Evolutionary conservation across 2,888 invertebrate genomes (phyloP).

Genomic region (Ferrisia virgata): DNA sequence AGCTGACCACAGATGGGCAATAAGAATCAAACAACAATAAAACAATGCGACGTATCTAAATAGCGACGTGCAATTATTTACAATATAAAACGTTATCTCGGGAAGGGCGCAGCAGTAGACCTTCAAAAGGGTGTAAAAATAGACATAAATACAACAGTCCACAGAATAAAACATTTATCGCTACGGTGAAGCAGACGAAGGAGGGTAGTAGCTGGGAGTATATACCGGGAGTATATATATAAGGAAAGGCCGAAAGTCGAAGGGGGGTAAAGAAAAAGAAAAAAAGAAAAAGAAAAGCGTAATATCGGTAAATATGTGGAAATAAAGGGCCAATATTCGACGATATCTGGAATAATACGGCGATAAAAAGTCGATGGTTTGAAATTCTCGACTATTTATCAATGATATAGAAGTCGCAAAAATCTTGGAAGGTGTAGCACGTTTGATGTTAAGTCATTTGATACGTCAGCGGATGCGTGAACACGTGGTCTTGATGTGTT

Average conservation of each 20-base stretch:
- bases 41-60: background rate
- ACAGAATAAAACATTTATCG: slow-evolving; percentile 23
- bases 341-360: slow-evolving; percentile 40
- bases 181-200: no score
- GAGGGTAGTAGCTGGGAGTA: background rate
- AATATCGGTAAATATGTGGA: slow-evolving; percentile 45
- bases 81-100: background rate
- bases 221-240: background rate
- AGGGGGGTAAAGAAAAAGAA: background rate
- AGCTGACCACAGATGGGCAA: background rate
- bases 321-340: slow-evolving; percentile 44
- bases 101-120: background rate
- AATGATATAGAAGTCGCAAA: slow-evolving; percentile 35
- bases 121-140: background rate
- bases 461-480: slow-evolving; percentile 46
- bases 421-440: slow-evolving; percentile 29
- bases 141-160: slow-evolving; percentile 4
- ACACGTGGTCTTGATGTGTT: slow-evolving; percentile 46
- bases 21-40: background rate
- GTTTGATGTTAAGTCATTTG: slow-evolving; percentile 45
- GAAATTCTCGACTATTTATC: slow-evolving; percentile 45
- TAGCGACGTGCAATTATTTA: background rate
- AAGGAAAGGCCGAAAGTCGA: background rate
- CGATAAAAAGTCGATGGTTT: slow-evolving; percentile 44
- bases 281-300: slow-evolving; percentile 23